A percentile compares a stretch with the other conserved stretches of the same genome.
These are phyloP conservation scores for Mystacornis crossleyi DNA, from an alignment of 2,113 vertebrate species.

Conservation along the genomic window DNA sequence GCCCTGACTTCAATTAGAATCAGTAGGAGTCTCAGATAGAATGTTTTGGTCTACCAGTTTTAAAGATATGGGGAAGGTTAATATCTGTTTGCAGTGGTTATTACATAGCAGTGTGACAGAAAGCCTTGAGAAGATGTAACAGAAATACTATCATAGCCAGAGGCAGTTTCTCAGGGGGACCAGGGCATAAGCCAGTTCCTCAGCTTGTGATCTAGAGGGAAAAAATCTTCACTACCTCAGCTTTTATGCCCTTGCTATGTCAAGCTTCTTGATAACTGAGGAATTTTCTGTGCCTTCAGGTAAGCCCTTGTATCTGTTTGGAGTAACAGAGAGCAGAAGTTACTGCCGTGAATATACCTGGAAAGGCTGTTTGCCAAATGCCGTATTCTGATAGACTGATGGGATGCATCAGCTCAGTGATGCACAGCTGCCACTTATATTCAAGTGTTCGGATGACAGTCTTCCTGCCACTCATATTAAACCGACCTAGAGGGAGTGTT, in stretches of 20 bases:
- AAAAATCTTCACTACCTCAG: neutral
- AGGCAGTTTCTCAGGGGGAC: neutral
- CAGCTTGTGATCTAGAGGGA: neutral
- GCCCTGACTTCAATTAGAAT: neutral
- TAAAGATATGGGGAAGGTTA: neutral
- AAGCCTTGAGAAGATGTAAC: neutral
- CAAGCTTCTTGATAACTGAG: neutral
- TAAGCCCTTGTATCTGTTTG: neutral
- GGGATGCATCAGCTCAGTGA: neutral
- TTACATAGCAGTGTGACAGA: neutral
- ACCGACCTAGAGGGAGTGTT: neutral
- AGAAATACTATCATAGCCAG: neutral
- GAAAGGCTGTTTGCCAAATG: rapidly evolving
- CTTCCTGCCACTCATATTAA: neutral
- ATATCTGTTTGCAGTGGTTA: neutral
- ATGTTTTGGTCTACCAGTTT: neutral
- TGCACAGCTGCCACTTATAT: neutral
- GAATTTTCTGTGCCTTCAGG: neutral
- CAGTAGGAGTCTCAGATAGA: neutral
- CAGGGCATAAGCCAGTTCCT: neutral
- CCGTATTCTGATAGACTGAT: rapidly evolving
- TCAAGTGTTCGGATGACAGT: neutral
- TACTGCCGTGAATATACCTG: neutral
- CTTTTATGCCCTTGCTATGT: neutral
- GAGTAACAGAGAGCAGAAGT: neutral